Conservation (phyloP, 2,888 invertebrate species). For the Drosophila cognata region DNA sequence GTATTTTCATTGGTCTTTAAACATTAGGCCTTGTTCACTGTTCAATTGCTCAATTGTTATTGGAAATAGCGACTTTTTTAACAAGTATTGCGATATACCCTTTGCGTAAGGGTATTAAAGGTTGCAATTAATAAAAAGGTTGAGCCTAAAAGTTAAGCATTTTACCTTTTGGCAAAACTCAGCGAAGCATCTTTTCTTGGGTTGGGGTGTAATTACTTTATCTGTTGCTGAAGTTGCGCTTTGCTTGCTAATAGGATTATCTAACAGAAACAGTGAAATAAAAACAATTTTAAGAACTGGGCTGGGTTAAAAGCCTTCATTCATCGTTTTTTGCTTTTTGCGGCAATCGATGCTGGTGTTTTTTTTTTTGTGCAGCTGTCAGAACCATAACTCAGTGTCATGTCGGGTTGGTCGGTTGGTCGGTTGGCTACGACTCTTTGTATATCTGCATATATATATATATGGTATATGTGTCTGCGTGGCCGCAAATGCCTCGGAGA, state of each 20-base stretch:
- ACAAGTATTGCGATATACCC: constrained; percentile 16
- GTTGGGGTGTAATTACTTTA: constrained; percentile 74
- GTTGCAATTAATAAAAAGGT: constrained; percentile 57
- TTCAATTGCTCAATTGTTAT: neutral
- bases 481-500: constrained; percentile 67
- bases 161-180: constrained; percentile 64
- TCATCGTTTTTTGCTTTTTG: constrained; percentile 39
- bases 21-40: neutral
- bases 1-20: neutral
- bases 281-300: constrained; percentile 24
- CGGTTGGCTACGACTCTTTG: constrained; percentile 47
- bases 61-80: neutral
- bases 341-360: constrained; percentile 36
- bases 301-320: constrained; percentile 42
- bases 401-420: constrained; percentile 50
- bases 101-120: constrained; percentile 26
- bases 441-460: constrained; percentile 36
- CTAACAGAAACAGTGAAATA: constrained; percentile 48
- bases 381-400: constrained; percentile 81
- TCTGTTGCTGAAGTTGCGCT: constrained; percentile 79
- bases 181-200: constrained; percentile 57
- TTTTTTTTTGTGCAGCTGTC: constrained; percentile 69
- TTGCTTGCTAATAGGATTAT: constrained; percentile 76
- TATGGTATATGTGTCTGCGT: constrained; percentile 60
- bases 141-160: constrained; percentile 46